Conservation (phyloP, 2,888 invertebrate species). For the Coenonympha arcania region DNA sequence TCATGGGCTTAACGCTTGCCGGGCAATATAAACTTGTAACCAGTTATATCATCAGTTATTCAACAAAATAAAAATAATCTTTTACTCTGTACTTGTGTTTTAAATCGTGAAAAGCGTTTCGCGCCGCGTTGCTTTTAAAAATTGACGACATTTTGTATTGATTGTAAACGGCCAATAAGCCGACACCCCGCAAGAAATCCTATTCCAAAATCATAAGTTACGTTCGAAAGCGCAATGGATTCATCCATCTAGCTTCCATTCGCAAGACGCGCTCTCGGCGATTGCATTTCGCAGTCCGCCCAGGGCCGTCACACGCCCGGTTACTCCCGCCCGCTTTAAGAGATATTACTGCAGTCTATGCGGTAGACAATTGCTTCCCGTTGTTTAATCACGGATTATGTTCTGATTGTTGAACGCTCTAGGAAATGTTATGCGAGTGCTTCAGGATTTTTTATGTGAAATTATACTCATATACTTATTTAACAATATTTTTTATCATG, state of each 20-base stretch:
- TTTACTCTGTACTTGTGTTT: too few relatives aligned
- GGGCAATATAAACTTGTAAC: too few relatives aligned
- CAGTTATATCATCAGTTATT: too few relatives aligned
- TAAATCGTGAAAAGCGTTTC: not conserved
- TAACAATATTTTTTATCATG: too few relatives aligned
- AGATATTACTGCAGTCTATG: slow-evolving; percentile 13
- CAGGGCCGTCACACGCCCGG: slow-evolving; percentile 23
- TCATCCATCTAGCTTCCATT: slow-evolving; percentile 29
- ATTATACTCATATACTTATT: too few relatives aligned
- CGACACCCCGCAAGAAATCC: not conserved
- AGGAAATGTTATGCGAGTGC: too few relatives aligned
- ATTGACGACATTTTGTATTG: not conserved
- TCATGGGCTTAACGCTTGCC: too few relatives aligned
- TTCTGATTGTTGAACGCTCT: too few relatives aligned
- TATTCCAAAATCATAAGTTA: slow-evolving; percentile 12
- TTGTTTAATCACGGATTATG: not conserved
- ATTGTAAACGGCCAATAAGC: slow-evolving; percentile 1
- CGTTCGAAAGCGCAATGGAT: slow-evolving; percentile 16
- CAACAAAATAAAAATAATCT: too few relatives aligned
- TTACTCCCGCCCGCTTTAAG: slow-evolving; percentile 17
- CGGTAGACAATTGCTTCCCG: slow-evolving; percentile 7
- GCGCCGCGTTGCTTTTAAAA: not conserved
- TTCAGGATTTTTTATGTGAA: too few relatives aligned
- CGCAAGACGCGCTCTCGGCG: slow-evolving; percentile 31
- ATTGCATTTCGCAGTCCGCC: slow-evolving; percentile 33